Percentiles rank a stretch among this genome's conserved stretches.
These are phyloP conservation scores for Petrocephalus sullivani DNA, from an alignment of 2,797 vertebrate species.

Conservation along the genomic window DNA sequence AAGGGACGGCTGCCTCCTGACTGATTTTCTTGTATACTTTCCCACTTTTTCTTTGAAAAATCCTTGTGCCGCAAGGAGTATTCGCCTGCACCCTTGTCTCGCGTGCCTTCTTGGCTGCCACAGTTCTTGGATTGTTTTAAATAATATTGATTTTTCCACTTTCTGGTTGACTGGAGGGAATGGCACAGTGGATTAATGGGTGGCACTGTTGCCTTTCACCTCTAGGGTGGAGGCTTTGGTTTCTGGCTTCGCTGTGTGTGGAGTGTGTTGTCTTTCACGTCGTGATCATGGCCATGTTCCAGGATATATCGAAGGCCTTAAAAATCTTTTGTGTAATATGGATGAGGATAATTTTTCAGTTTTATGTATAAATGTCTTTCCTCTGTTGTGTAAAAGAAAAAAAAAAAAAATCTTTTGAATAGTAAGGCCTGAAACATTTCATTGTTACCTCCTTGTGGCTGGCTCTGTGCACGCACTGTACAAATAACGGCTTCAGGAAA, in stretches of 20 bases:
- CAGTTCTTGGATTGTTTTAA: neutral
- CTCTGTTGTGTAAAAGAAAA: no score
- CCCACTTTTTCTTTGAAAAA: neutral
- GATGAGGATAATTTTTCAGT: no score
- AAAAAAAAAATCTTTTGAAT: neutral
- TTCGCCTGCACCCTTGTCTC: neutral
- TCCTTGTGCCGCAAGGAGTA: neutral
- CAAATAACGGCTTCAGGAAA: neutral
- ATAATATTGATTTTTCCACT: conserved; percentile 6
- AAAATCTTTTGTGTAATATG: neutral
- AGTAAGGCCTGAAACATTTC: neutral
- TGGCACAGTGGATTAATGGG: neutral
- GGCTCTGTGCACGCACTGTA: neutral
- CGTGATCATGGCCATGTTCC: neutral
- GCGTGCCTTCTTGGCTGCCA: neutral
- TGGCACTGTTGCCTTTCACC: neutral
- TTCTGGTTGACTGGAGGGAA: conserved; percentile 7
- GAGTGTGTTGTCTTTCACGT: neutral
- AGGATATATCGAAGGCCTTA: neutral
- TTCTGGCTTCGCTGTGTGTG: neutral
- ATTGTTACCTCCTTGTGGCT: neutral
- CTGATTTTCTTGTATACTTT: neutral
- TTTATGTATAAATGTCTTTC: no score
- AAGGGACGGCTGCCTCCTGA: neutral
- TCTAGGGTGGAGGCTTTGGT: neutral